Conservation (phyloP, 2,888 invertebrate genomes). For the Galerucella pusilla region DNA sequence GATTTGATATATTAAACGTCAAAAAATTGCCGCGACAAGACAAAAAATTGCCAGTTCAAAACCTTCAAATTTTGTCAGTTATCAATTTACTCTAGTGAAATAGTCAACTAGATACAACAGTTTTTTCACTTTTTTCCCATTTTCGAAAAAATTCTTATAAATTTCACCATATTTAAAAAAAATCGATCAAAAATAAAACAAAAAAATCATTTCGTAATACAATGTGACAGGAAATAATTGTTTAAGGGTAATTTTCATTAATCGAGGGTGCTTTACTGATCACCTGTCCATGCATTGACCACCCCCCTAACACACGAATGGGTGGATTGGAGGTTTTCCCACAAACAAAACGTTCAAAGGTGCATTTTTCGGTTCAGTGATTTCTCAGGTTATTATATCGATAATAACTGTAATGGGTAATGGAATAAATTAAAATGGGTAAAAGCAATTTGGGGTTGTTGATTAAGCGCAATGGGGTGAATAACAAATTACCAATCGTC, state of each 20-base stretch:
- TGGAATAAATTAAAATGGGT: conserved; percentile 38
- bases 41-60: too few species aligned
- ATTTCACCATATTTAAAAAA: neutral
- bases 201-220: conserved; percentile 18
- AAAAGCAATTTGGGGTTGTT: conserved; percentile 35
- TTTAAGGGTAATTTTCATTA: conserved; percentile 19
- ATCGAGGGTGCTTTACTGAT: neutral
- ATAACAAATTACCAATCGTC: conserved; percentile 28
- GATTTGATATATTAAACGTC: too few species aligned
- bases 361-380: conserved; percentile 48
- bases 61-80: too few species aligned
- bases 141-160: too few species aligned
- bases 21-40: too few species aligned
- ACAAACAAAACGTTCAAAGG: conserved; percentile 42
- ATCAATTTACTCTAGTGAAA: too few species aligned
- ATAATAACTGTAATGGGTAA: conserved; percentile 41
- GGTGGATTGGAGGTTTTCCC: conserved; percentile 22
- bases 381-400: conserved; percentile 42
- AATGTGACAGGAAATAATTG: conserved; percentile 34
- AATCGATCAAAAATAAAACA: neutral
- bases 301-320: conserved; percentile 24
- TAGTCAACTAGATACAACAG: too few species aligned
- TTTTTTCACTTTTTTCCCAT: too few species aligned
- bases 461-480: conserved; percentile 27
- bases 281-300: conserved; percentile 25